Evolutionary conservation across 2,888 invertebrate genomes (phyloP).

Genomic region (Aphidoletes aphidimyza): DNA sequence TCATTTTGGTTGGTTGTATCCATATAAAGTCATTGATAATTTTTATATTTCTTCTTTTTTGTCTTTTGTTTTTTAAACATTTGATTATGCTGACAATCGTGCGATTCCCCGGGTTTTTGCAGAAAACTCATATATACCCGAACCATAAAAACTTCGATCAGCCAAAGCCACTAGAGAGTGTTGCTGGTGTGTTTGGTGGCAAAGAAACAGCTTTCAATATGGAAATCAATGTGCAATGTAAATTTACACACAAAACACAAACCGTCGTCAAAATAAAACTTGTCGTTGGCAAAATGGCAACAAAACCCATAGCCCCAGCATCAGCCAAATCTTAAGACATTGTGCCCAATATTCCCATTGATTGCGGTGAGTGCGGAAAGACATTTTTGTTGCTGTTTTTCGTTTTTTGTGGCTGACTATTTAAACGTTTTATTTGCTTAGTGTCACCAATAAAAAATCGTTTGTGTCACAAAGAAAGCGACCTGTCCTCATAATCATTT

Average conservation of each 20-base stretch:
- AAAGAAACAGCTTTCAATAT: slow-evolving; percentile 35
- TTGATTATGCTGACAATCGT: too few relatives aligned
- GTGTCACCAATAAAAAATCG: background rate
- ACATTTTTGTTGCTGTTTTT: background rate
- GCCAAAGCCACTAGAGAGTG: background rate
- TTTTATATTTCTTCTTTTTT: too few relatives aligned
- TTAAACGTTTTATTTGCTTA: background rate
- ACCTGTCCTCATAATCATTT: background rate
- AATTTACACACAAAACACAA: slow-evolving; percentile 38
- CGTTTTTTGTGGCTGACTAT: background rate
- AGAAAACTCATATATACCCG: too few relatives aligned
- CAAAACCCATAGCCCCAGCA: too few relatives aligned
- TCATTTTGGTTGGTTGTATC: too few relatives aligned
- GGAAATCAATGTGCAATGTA: slow-evolving; percentile 31
- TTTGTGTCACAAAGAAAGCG: background rate
- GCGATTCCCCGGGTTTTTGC: too few relatives aligned
- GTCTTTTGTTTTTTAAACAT: too few relatives aligned
- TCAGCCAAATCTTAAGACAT: background rate
- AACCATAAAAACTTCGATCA: too few relatives aligned
- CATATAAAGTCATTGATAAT: too few relatives aligned
- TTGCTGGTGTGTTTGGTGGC: too few relatives aligned
- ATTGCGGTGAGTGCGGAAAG: background rate
- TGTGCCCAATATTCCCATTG: background rate
- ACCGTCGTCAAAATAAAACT: slow-evolving; percentile 10
- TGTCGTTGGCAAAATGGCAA: background rate